These are phyloP conservation scores for Bryconaethiops microstoma DNA, from an alignment of 2,797 vertebrate genomes.

Conservation along the genomic window DNA sequence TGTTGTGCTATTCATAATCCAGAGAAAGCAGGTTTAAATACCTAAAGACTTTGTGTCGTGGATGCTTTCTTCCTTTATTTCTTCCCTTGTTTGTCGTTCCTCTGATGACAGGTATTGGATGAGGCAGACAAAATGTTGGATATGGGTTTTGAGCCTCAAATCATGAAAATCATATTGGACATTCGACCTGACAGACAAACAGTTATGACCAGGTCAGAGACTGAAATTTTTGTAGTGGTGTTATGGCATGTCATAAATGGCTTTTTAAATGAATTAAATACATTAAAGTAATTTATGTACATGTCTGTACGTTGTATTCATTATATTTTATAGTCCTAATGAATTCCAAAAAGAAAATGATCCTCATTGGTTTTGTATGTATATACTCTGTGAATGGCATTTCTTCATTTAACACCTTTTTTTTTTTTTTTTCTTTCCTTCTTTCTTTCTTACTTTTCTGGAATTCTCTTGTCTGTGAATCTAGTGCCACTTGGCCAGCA, in stretches of 20 bases:
- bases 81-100: neutral
- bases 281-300: too few relatives aligned
- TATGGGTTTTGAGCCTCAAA: conserved; percentile 99
- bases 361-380: neutral
- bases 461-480: neutral
- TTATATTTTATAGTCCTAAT: neutral
- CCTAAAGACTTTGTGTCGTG: neutral
- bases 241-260: neutral
- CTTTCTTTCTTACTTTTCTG: too few relatives aligned
- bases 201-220: conserved; percentile 90
- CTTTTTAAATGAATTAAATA: too few relatives aligned
- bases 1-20: too few relatives aligned
- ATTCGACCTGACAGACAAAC: conserved; percentile 95
- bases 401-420: neutral
- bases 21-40: too few relatives aligned
- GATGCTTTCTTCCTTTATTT: neutral
- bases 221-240: neutral
- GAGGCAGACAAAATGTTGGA: conserved; percentile 98
- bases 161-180: conserved; percentile 95
- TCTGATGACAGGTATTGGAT: conserved; percentile 87
- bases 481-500: conserved; percentile 89
- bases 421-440: neutral
- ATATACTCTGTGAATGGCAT: too few relatives aligned
- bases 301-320: neutral
- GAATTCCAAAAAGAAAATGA: neutral